Conservation (phyloP, 2,888 invertebrate species). For the Galeopsomyia nigrocyanea region DNA sequence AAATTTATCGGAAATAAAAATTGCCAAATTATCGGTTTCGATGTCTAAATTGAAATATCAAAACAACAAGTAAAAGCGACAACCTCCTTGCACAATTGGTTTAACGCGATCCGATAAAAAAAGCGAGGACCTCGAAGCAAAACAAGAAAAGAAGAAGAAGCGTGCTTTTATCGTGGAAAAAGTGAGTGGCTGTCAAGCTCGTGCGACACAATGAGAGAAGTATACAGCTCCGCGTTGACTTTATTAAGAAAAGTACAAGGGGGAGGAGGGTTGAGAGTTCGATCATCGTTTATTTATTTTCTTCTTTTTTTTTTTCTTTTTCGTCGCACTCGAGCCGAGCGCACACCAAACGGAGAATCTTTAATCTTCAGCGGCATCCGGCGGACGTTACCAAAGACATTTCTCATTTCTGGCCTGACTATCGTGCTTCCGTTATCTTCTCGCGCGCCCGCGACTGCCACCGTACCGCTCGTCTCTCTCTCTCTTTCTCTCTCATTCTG, state of each 20-base stretch:
- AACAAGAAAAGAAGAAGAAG: conserved; percentile 23
- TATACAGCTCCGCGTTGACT: conserved; percentile 8
- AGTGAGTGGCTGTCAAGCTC: conserved; percentile 34
- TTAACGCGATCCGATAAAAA: conserved; percentile 28
- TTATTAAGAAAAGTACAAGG: conserved; percentile 23
- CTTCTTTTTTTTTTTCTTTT: neutral
- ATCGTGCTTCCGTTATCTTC: conserved; percentile 66
- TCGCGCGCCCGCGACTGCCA: conserved; percentile 9
- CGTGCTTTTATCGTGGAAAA: conserved; percentile 29
- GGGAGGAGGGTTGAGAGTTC: neutral
- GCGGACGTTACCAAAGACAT: conserved; percentile 59
- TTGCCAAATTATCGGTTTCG: too few species aligned
- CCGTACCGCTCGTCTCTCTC: neutral
- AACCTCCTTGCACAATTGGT: neutral
- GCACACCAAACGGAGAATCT: conserved; percentile 50
- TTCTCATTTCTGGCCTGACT: conserved; percentile 67
- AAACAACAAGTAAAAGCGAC: too few species aligned
- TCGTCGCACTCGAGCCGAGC: neutral
- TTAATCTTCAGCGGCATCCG: conserved; percentile 56
- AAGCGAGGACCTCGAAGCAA: neutral
- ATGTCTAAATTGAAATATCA: neutral
- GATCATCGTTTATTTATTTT: conserved; percentile 18
- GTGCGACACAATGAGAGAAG: conserved; percentile 23
- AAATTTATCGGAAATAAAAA: too few species aligned
- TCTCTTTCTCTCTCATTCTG: conserved; percentile 44